Base-by-base conservation (phyloP, 1,140 invertebrate species). In the Samia ricini region DNA sequence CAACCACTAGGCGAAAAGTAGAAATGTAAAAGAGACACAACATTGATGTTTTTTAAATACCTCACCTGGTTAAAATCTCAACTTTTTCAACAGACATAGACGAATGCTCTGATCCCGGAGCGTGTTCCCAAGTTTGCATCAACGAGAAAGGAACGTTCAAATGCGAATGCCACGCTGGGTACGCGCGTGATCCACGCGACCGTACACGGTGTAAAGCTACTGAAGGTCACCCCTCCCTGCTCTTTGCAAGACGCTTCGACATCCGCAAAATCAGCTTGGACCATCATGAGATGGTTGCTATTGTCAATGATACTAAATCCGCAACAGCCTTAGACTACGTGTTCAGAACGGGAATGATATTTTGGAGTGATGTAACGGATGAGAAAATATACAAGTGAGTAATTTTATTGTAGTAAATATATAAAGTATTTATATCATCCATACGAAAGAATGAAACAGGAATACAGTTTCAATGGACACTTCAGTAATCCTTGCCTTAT, bases 91-190 rank as follows among this genome's bases (percentile, higher is more conserved):
- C 81, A 97, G 98, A 99, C 88, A 94, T 99, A 48, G 93, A 99
- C 87, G 98, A 99, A 89, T 99, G 98, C 79, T 89, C 95, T 52
- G 93, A 95, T 55, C 94, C 95, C 0, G 98, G 97, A 0, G 93
- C 94, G 1, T 99, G 98, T 83, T 99, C 98, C 0, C 98, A 99
- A 84, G 92, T 94, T 54, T 99, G 98, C 84, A 92, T 94, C 54
- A 99, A 99, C 85, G 95, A 95, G 71, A 96, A 97, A 63, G 98
- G 98, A 0, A 93, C 94, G 3, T 99, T 95, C 91, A 98, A 99
- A 85, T 99, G 99, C 84, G 95, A 95, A 73, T 99, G 99, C 83
- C 91, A 95, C 36, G 76, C 92, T 0, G 98, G 97, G 6, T 99
- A 99, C 84, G 93, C 95, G 57, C 90, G 95, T 57, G 97, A 98